phyloP scores from a whole-genome alignment of 1,140 invertebrate species.

The Mylabris phalerata region DNA sequence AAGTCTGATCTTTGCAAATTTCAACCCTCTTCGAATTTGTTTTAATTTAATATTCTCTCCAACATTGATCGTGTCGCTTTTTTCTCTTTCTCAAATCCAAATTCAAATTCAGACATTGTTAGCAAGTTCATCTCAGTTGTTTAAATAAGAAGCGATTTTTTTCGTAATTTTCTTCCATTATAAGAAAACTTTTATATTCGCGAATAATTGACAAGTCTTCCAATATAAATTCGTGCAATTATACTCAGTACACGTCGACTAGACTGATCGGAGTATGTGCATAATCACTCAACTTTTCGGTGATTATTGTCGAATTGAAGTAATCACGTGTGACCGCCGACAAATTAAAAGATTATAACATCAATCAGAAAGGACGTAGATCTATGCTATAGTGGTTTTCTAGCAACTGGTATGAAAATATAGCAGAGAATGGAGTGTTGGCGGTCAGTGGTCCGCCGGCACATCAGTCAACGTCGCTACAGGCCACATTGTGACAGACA shows the following conservation, averaged over 20 bases:
- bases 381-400: not conserved
- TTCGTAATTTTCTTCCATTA: no score
- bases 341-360: conserved; percentile 19
- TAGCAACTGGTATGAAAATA: not conserved
- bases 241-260: no score
- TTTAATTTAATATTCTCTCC: no score
- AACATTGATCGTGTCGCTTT: no score
- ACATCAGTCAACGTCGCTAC: conserved; percentile 16
- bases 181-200: no score
- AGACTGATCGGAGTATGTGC: no score
- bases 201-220: no score
- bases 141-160: not conserved
- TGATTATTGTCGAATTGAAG: conserved; percentile 3
- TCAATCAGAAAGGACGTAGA: conserved; percentile 15
- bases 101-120: not conserved
- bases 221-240: no score
- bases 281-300: no score
- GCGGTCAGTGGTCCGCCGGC: conserved; percentile 15
- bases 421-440: not conserved
- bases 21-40: no score
- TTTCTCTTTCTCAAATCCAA: not conserved
- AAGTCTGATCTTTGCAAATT: no score
- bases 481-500: conserved; percentile 10
- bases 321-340: conserved; percentile 10
- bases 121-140: not conserved